Evolutionary conservation across 2,113 vertebrate species (phyloP), one percentile per base, ranked within the genome.

Genomic region (Strix aluco): DNA sequence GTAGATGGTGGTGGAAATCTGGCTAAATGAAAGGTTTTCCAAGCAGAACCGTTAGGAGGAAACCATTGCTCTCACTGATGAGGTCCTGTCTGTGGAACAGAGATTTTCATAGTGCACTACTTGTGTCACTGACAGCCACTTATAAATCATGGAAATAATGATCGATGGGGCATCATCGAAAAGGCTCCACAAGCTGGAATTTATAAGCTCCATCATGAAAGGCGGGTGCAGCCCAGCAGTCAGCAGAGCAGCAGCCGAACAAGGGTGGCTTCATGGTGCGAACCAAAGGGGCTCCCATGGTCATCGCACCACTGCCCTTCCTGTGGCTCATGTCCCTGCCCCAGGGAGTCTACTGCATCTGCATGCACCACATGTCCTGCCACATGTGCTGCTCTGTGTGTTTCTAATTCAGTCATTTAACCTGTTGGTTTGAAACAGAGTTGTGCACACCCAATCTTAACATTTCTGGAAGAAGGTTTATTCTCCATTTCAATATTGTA

Each of bases 211-310:
- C 70, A 22, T 6, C 34, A 61, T 30, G 51, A 57, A 66, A 92
- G 21, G 27, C 1, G 1, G 2, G 23, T 77, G 23, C 66, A 82
- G 21, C 25, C 49, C 10, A 4, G 26, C 23, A 57, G 5, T n/a
- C 66, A 83, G 36, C 5, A 22, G 34, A 75, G 58, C 40, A 67
- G 29, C n/a, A 77, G 26, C 23, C 58, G 46, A 15, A 80, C 16
- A 46, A 6, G 21, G 2, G 11, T 70, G 26, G n/a, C 46, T 88
- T 93, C 0, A 0, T 32, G 6, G 16, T 75, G 40, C 0, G 3
- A 66, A 65, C 1, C 15, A 52, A 55, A 67, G 34, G 2, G 5
- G 11, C 4, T 54, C 47, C 44, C 36, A 8, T 14, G 30, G 10
- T 51, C 13, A n/a, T 29, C 0, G 0, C 29, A 11, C 2, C 6